Conservation (phyloP, 2,113 vertebrate genomes). For the Hippocampus barbouri region DNA sequence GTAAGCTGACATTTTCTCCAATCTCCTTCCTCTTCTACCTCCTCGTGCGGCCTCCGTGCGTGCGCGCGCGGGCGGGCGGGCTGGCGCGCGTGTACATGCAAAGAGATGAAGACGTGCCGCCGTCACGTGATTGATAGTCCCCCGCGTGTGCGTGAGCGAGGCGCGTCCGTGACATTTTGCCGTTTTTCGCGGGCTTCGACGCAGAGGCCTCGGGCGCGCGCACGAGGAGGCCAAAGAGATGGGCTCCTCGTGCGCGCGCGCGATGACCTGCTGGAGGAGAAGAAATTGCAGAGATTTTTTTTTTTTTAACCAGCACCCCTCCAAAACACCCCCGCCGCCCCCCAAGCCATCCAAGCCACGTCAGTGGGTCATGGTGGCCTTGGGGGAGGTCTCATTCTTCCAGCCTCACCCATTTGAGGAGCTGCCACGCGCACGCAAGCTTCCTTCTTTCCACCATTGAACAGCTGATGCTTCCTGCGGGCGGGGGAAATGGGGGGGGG, state of each 20-base stretch:
- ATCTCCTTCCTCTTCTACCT: not conserved
- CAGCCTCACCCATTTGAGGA: slow-evolving; percentile 49
- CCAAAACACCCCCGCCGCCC: slow-evolving; percentile 9
- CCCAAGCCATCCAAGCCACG: slow-evolving; percentile 1
- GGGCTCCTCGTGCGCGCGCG: slow-evolving; percentile 11
- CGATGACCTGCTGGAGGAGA: slow-evolving; percentile 29
- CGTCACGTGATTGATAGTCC: not conserved
- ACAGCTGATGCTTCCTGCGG: slow-evolving; percentile 38
- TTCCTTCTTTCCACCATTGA: slow-evolving; percentile 8
- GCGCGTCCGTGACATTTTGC: slow-evolving; percentile 2
- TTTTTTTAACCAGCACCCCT: slow-evolving; percentile 5
- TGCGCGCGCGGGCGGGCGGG: not conserved
- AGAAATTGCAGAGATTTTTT: slow-evolving; percentile 46
- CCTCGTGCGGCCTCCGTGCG: not conserved
- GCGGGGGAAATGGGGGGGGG: too few relatives aligned
- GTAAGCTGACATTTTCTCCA: slow-evolving; percentile 45
- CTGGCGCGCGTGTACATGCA: slow-evolving; percentile 21
- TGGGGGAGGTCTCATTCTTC: slow-evolving; percentile 6
- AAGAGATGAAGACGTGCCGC: slow-evolving; percentile 3
- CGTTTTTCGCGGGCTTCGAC: slow-evolving; percentile 14
- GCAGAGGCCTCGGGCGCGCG: slow-evolving; percentile 41
- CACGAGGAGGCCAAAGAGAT: slow-evolving; percentile 29
- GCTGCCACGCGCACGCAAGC: slow-evolving; percentile 10
- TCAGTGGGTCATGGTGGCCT: not conserved
- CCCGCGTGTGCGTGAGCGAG: not conserved